Base-by-base conservation (phyloP, 1,140 invertebrate genomes). In the Ctenoplectra terminalis region DNA sequence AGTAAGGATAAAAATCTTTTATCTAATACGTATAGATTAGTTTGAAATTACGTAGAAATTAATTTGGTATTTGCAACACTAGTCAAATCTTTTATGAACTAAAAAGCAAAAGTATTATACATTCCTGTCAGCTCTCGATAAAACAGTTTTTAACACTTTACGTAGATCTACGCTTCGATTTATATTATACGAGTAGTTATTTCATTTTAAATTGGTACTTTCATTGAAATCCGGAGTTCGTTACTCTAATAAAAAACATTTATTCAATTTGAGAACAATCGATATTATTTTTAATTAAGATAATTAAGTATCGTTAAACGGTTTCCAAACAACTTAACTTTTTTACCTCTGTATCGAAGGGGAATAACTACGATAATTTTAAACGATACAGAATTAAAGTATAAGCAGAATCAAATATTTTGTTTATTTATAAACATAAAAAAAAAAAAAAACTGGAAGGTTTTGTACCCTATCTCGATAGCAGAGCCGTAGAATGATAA, bases 331-430 rank as follows among this genome's bases (percentile, higher is more conserved):
- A 20, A 67, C 26, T 64, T 26, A 7, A 26, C 17, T 8, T 64
- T 43, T 26, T 43, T 17, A 40, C 5, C 61, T 40, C n/a, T 15
- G n/a, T 23, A 7, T 40, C 37, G 61, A 26, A 9, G 13, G 13
- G 23, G n/a, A 26, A 26, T 13, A 64, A 64, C 13, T 15, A n/a
- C 61, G 37, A 26, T 26, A 64, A 75, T 82, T 75, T 67, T 13
- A 73, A n/a, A 13, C 34, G 31, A 37, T 63, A 37, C 52, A 9
- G 52, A 13, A 37, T 60, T 43, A 61, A 29, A 43, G 23, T 26
- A n/a, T 29, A 15, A 34, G n/a, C 13, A 26, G 20, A 37, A 17
- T 13, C 34, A 26, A 23, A 50, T 40, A 46, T n/a, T 79, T 64
- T 56, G 43, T 63, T 67, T 48, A 15, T 60, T 50, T 37, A 58